phyloP scores from a whole-genome alignment of 2,113 vertebrate species.

The Girardinichthys multiradiatus region DNA sequence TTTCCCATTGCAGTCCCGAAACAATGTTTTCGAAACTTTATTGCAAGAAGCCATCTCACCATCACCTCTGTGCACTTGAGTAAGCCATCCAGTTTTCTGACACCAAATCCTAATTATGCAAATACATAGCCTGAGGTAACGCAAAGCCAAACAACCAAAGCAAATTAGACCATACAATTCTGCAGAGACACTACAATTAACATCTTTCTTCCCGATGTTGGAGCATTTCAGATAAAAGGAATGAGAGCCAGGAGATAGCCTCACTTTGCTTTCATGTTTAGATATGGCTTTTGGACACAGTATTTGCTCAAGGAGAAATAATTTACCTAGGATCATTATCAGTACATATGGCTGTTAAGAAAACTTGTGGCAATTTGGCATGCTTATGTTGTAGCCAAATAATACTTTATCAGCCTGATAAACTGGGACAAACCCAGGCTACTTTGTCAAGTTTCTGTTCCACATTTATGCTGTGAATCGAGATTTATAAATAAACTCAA shows the following conservation, averaged over 20 bases:
- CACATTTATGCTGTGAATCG: conserved; percentile 2
- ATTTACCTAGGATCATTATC: conserved; percentile 39
- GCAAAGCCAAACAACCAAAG: conserved; percentile 71
- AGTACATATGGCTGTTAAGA: conserved; percentile 41
- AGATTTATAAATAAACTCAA: neutral
- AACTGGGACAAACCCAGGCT: conserved; percentile 52
- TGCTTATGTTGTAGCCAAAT: conserved; percentile 31
- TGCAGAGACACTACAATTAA: conserved; percentile 64
- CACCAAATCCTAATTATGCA: conserved; percentile 79
- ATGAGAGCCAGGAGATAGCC: conserved; percentile 60
- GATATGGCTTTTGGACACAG: conserved; percentile 45
- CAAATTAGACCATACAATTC: conserved; percentile 74
- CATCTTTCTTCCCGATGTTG: conserved; percentile 62
- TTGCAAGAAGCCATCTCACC: conserved; percentile 38
- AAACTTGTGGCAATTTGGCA: conserved; percentile 56
- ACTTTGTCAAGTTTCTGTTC: conserved; percentile 8
- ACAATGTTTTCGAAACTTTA: conserved; percentile 22
- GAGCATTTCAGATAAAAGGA: conserved; percentile 67
- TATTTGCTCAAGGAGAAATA: conserved; percentile 44
- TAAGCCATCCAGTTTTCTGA: conserved; percentile 48
- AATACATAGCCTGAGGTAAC: conserved; percentile 78
- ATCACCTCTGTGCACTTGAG: conserved; percentile 51
- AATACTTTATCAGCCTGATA: conserved; percentile 39
- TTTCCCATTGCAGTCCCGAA: neutral
- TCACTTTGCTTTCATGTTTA: conserved; percentile 66